Conservation (phyloP, 2,797 vertebrate genomes). For the Anabas testudineus region DNA sequence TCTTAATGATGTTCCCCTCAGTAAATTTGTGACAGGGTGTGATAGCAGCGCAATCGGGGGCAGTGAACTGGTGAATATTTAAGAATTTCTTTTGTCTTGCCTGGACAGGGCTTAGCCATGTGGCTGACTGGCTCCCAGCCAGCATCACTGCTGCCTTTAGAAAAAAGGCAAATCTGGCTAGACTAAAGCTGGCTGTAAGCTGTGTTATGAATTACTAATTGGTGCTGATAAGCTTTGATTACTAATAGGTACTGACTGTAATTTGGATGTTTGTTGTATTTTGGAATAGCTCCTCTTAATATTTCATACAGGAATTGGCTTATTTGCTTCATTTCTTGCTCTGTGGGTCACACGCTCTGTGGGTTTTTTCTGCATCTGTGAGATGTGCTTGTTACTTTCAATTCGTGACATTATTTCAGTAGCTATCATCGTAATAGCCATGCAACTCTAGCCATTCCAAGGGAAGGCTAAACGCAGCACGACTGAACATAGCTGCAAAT, state of each 20-base stretch:
- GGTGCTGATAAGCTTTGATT: slow-evolving; percentile 41
- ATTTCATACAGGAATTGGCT: slow-evolving; percentile 13
- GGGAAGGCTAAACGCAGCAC: slow-evolving; percentile 47
- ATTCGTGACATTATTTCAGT: slow-evolving; percentile 51
- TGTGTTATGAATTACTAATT: slow-evolving; percentile 61
- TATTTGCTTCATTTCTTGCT: slow-evolving; percentile 3
- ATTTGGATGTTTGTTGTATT: slow-evolving; percentile 47
- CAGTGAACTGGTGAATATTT: slow-evolving; percentile 63
- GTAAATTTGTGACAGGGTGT: slow-evolving; percentile 48
- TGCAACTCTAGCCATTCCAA: slow-evolving; percentile 41
- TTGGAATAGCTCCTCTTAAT: slow-evolving; percentile 34
- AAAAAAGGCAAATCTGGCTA: slow-evolving; percentile 59
- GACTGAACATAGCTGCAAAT: slow-evolving; percentile 60
- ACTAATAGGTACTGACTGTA: slow-evolving; percentile 55
- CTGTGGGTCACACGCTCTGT: slow-evolving; percentile 28
- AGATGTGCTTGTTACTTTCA: slow-evolving; percentile 63
- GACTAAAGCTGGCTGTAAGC: slow-evolving; percentile 59
- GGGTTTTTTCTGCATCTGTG: slow-evolving; percentile 43
- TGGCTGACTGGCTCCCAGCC: slow-evolving; percentile 64
- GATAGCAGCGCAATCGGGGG: slow-evolving; percentile 46
- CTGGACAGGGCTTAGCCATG: slow-evolving; percentile 69
- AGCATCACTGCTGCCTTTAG: slow-evolving; percentile 58
- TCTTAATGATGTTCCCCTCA: slow-evolving; percentile 51
- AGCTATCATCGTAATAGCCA: slow-evolving; percentile 59
- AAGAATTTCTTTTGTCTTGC: slow-evolving; percentile 77